phyloP scores from a whole-genome alignment of 2,113 vertebrate species.

The Austrofundulus limnaeus region DNA sequence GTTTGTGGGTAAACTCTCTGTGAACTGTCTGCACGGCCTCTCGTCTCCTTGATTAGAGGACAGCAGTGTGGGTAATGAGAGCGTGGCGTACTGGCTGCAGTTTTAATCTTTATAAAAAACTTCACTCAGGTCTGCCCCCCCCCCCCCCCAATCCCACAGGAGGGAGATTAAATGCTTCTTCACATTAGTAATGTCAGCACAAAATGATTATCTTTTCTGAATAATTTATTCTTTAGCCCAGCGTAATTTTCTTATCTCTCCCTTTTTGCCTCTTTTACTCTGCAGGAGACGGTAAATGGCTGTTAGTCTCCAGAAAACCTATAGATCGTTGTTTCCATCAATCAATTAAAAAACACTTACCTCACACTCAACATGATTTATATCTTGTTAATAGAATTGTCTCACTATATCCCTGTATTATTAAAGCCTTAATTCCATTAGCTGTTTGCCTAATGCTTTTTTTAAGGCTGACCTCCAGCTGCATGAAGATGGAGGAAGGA shows the following conservation, averaged over 20 bases:
- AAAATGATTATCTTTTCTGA: constrained; percentile 97
- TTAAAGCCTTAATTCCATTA: constrained; percentile 99
- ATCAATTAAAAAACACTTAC: constrained; percentile 99
- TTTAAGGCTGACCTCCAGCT: constrained; percentile 91
- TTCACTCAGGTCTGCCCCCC: constrained; percentile 65
- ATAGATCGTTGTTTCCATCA: constrained; percentile 94
- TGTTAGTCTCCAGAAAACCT: constrained; percentile 89
- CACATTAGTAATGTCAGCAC: constrained; percentile 99
- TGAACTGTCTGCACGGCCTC: constrained; percentile 25
- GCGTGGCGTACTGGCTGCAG: constrained; percentile 53
- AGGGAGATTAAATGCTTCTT: constrained; percentile 97
- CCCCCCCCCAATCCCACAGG: constrained; percentile 72
- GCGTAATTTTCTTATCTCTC: constrained; percentile 92
- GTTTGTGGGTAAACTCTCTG: constrained; percentile 17
- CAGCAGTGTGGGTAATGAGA: constrained; percentile 63
- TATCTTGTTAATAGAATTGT: constrained; percentile 99
- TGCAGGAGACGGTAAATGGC: constrained; percentile 88
- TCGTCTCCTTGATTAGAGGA: constrained; percentile 59
- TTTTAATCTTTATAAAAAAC: constrained; percentile 83
- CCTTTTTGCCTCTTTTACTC: constrained; percentile 86
- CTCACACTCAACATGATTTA: constrained; percentile 99
- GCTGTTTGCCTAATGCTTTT: constrained; percentile 93
- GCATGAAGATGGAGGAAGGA: constrained; percentile 78
- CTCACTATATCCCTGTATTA: constrained; percentile 99
- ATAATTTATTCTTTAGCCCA: constrained; percentile 91